Conservation (phyloP, 2,888 invertebrate species). For the Stenchaetothrips biformis region DNA sequence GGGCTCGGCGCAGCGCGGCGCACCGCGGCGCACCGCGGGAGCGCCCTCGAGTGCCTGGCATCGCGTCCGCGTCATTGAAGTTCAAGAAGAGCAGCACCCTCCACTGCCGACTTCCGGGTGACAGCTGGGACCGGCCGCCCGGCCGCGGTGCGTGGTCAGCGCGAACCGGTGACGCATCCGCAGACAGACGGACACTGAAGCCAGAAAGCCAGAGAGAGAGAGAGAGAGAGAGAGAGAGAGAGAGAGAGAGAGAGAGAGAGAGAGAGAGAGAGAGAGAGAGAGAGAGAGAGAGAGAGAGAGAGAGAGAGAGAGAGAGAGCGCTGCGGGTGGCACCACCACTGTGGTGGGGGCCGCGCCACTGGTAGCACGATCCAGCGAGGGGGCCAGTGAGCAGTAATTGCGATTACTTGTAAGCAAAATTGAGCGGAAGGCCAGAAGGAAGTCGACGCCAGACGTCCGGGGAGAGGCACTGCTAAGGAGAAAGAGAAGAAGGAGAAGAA, state of each 20-base stretch:
- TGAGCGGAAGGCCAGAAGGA: no score
- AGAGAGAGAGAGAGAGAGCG: neutral
- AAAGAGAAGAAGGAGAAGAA: no score
- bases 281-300: constrained; percentile 12
- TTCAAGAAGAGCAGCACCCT: no score
- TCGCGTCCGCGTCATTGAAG: no score
- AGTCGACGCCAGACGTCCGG: no score
- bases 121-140: neutral
- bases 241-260: neutral
- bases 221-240: neutral
- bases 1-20: no score
- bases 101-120: neutral
- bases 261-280: neutral
- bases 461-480: no score
- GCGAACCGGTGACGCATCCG: no score
- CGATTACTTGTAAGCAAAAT: constrained; percentile 3
- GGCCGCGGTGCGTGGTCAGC: no score
- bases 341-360: neutral
- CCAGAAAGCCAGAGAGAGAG: no score
- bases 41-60: neutral
- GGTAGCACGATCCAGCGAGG: neutral
- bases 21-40: neutral
- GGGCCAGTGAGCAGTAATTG: neutral
- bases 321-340: neutral
- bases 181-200: no score